Evolutionary conservation across 2,888 invertebrate genomes (phyloP), one percentile per base, ranked within the genome.

Genomic region (Pyrrhia umbra): DNA sequence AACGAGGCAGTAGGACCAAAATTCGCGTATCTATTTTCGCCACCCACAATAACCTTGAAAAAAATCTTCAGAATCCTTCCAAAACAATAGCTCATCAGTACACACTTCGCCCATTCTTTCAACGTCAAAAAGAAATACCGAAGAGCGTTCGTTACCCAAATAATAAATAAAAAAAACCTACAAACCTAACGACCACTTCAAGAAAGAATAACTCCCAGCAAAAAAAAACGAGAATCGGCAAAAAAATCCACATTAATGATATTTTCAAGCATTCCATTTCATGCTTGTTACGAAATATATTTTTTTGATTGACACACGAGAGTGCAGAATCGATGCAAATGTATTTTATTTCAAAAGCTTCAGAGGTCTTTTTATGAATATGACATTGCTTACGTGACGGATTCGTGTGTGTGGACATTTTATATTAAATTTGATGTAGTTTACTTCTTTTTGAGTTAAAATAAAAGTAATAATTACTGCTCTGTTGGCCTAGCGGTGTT

Each of bases 151-250:
- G 45, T 40, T 25, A 40, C 0, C 39, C 21, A 37, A 46, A 59
- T 42, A 42, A 62, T 8, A 63, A 30, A 30, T 10, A 30, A 51
- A 40, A 47, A 55, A 43, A 16, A 25, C 9, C 27, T 23, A 10
- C 23, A 2, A 55, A 52, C n/a, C 18, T 71, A 74, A 74, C 40
- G 74, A 57, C 10, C 68, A 43, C 70, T 74, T 23, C 34, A 65
- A 56, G n/a, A 46, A 66, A 64, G 30, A 54, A 43, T 23, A n/a
- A n/a, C 34, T 23, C 42, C 34, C 30, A 39, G 18, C 51, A 20
- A 65, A 71, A 58, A 45, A 49, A 15, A 20, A 43, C 6, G 10
- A 16, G 40, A 54, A n/a, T n/a, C n/a, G n/a, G n/a, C 45, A 21
- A 49, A 52, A 63, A 59, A n/a, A 62, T 51, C 2, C 8, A 54